Evolutionary conservation across 2,113 vertebrate genomes (phyloP).

Genomic region (Pantherophis guttatus): DNA sequence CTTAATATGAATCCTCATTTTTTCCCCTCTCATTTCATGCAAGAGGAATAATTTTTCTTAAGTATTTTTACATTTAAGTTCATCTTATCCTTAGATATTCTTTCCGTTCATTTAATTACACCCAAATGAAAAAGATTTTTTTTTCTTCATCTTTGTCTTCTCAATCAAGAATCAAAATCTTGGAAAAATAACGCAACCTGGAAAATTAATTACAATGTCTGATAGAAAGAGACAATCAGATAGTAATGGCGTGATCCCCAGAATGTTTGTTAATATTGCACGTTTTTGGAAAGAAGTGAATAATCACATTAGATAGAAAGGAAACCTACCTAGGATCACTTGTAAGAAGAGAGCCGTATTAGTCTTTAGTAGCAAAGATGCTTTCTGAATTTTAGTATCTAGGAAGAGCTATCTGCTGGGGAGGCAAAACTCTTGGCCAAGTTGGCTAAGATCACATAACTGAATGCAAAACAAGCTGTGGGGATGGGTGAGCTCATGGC

Average conservation of each 20-base stretch:
- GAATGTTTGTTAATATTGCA: background rate
- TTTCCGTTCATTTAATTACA: background rate
- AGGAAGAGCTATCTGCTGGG: background rate
- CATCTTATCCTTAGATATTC: background rate
- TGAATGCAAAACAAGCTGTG: background rate
- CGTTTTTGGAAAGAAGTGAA: background rate
- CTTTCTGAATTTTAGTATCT: background rate
- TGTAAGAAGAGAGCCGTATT: background rate
- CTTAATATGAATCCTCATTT: background rate
- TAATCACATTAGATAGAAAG: background rate
- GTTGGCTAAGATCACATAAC: background rate
- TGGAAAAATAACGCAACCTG: background rate
- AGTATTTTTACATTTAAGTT: background rate
- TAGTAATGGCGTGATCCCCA: background rate
- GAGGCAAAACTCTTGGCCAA: background rate
- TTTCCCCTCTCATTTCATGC: background rate
- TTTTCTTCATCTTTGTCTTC: background rate
- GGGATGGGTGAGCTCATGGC: background rate
- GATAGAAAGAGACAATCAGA: background rate
- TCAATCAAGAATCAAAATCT: background rate
- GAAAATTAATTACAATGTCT: background rate
- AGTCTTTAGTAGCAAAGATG: background rate
- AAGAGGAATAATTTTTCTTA: background rate
- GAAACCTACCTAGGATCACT: background rate
- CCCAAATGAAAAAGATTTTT: background rate